A percentile compares a stretch with the other conserved stretches of the same genome.
These are phyloP conservation scores for Drosophila sturtevanti DNA, from an alignment of 1,140 invertebrate species.

Conservation along the genomic window DNA sequence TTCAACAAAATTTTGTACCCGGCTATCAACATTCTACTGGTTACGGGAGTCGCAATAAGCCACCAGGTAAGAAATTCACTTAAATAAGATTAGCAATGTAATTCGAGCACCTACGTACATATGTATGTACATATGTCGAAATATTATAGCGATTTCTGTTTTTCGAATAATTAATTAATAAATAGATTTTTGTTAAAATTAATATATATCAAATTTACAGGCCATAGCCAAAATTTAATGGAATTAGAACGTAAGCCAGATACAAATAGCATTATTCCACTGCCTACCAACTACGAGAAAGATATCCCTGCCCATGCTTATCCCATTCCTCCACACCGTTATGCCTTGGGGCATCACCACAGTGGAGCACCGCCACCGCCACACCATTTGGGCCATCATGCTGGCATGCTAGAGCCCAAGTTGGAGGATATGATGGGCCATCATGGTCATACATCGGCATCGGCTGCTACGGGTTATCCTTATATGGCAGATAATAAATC, in stretches of 20 bases:
- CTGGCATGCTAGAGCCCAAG: slow-evolving; percentile 73
- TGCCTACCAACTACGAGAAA: slow-evolving; percentile 82
- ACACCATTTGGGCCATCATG: slow-evolving; percentile 59
- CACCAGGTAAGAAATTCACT: slow-evolving; percentile 37
- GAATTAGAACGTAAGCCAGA: slow-evolving; percentile 77
- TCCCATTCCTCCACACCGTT: slow-evolving; percentile 81
- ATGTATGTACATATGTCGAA: too few species aligned
- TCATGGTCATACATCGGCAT: slow-evolving; percentile 13
- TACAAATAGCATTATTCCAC: slow-evolving; percentile 77
- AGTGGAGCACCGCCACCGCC: slow-evolving; percentile 52
- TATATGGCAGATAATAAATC: slow-evolving; percentile 87
- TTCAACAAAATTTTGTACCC: slow-evolving; percentile 79
- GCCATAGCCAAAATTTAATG: slow-evolving; percentile 65
- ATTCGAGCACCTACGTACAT: too few species aligned
- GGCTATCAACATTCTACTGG: slow-evolving; percentile 72
- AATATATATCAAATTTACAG: slow-evolving; percentile 20
- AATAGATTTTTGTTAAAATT: too few species aligned
- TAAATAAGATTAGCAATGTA: too few species aligned
- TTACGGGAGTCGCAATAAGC: slow-evolving; percentile 56
- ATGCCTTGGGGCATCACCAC: slow-evolving; percentile 58
- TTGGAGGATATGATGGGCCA: slow-evolving; percentile 70
- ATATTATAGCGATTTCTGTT: too few species aligned
- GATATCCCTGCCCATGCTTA: slow-evolving; percentile 81
- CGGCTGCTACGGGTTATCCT: slow-evolving; percentile 82
- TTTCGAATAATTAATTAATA: too few species aligned